Conservation (phyloP, 2,888 invertebrate genomes). For the Morpho helenor region DNA sequence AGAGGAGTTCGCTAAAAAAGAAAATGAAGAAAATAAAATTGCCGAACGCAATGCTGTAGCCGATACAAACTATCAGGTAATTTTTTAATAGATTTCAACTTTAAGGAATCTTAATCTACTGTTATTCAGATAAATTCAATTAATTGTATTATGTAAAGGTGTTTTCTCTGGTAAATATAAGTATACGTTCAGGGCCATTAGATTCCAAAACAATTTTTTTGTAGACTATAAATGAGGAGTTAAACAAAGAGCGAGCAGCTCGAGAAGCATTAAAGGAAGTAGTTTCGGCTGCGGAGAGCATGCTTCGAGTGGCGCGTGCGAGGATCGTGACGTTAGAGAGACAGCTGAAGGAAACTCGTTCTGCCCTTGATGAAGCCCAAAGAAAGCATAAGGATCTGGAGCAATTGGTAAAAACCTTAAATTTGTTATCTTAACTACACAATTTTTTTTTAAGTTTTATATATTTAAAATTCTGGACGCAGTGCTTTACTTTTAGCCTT, state of each 20-base stretch:
- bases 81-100: not conserved
- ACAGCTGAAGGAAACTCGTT: constrained; percentile 55
- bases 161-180: not conserved
- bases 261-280: constrained; percentile 58
- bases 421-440: not conserved
- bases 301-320: constrained; percentile 62
- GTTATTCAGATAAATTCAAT: too few relatives aligned
- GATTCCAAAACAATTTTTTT: not conserved
- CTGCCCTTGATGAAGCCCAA: constrained; percentile 49
- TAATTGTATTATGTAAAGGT: not conserved
- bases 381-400: constrained; percentile 67
- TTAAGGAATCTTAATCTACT: too few relatives aligned
- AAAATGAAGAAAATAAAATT: constrained; percentile 33
- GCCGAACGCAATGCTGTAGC: constrained; percentile 17
- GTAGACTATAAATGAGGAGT: constrained; percentile 49
- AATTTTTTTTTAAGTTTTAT: not conserved
- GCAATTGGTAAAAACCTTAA: constrained; percentile 53
- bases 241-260: constrained; percentile 57
- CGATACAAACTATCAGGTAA: constrained; percentile 36
- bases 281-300: constrained; percentile 59
- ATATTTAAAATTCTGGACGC: too few relatives aligned
- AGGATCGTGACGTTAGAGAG: constrained; percentile 59
- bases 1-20: constrained; percentile 45
- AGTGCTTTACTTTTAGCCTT: too few relatives aligned
- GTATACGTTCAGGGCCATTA: not conserved